phyloP scores from a whole-genome alignment of 2,797 vertebrate genomes.

The Botia kubotai region DNA sequence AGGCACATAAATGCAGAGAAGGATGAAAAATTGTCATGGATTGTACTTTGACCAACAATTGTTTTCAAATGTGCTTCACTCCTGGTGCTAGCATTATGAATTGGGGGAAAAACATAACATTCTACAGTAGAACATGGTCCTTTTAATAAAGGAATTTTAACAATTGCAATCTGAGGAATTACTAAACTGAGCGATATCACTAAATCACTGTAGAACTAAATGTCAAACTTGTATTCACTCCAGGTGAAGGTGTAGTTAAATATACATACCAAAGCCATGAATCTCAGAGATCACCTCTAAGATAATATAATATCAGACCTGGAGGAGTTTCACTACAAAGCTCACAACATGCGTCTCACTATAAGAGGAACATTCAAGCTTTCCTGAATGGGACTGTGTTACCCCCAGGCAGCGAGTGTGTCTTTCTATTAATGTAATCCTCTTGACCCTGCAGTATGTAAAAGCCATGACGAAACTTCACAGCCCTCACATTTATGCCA shows the following conservation, averaged over 20 bases:
- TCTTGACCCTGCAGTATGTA: constrained; percentile 14
- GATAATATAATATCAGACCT: constrained; percentile 8
- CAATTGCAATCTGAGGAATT: not conserved
- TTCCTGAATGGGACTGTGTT: not conserved
- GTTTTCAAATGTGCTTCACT: not conserved
- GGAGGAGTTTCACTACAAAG: not conserved
- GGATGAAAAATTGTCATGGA: too few species aligned
- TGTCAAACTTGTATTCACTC: not conserved
- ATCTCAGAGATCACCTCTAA: not conserved
- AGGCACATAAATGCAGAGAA: not conserved
- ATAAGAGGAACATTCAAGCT: not conserved
- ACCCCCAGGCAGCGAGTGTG: not conserved
- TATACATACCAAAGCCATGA: not conserved
- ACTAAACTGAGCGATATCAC: not conserved
- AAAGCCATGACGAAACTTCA: constrained; percentile 13
- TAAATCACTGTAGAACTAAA: too few species aligned
- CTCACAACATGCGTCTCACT: constrained; percentile 15
- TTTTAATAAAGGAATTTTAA: not conserved
- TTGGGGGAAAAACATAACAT: not conserved
- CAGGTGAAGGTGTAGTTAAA: not conserved
- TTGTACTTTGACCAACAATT: not conserved
- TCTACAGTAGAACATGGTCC: not conserved
- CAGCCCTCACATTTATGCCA: not conserved
- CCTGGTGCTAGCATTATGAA: too few species aligned
- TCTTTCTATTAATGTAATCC: constrained; percentile 15